phyloP scores from a whole-genome alignment of 2,113 vertebrate genomes.

The Numenius arquata region DNA sequence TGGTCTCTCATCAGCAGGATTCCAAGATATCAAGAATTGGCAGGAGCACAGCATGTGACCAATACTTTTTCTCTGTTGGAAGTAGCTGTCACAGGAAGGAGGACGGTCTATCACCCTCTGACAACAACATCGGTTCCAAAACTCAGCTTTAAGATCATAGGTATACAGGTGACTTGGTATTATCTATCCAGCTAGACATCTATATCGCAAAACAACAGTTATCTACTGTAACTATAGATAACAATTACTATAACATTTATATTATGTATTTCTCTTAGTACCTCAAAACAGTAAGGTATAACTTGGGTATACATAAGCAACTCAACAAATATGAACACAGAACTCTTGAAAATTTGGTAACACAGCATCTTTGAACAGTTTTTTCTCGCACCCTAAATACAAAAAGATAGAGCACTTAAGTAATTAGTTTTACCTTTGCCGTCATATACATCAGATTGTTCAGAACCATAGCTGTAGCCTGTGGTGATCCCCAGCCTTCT shows the following conservation, averaged over 20 bases:
- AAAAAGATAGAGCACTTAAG: neutral
- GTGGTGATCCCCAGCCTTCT: constrained; percentile 97
- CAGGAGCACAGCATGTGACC: neutral
- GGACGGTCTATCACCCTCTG: neutral
- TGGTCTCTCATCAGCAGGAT: neutral
- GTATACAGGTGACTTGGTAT: neutral
- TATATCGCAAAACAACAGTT: neutral
- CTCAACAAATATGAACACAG: neutral
- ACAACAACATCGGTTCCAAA: neutral
- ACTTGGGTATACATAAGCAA: neutral
- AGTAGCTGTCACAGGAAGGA: neutral
- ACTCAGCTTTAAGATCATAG: neutral
- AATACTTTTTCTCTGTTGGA: neutral
- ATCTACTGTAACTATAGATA: neutral
- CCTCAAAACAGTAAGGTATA: neutral
- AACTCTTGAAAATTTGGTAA: neutral
- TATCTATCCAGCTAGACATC: neutral
- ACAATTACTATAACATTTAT: neutral
- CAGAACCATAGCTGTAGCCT: constrained; percentile 95
- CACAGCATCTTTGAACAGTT: neutral
- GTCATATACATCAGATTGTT: constrained; percentile 99
- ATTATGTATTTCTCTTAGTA: neutral
- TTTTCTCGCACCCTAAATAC: neutral
- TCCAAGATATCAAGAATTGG: neutral
- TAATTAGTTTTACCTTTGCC: constrained; percentile 84